Percentiles rank a stretch among this genome's conserved stretches.
Conservation (phyloP, 1,140 invertebrate genomes). For the Ruditapes philippinarum region DNA sequence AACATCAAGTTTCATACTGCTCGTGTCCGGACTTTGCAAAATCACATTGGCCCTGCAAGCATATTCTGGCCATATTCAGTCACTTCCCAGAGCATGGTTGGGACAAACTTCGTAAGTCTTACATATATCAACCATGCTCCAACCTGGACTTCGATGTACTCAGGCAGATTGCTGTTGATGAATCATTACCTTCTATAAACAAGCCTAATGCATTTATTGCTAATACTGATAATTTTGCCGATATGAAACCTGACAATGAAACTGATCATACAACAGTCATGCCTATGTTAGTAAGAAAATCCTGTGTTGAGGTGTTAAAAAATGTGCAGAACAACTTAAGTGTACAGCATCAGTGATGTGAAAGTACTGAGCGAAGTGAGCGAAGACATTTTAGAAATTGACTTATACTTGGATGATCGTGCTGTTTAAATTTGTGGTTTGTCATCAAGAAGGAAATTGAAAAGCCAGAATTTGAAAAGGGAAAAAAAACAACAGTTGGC, state of each 20-base stretch:
- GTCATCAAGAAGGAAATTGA: no score
- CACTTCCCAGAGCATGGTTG: constrained; percentile 14
- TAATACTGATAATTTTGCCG: neutral
- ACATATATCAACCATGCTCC: neutral
- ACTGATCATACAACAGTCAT: neutral
- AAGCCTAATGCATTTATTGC: no score
- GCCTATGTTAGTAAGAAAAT: neutral
- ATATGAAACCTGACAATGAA: neutral
- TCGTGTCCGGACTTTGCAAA: constrained; percentile 1
- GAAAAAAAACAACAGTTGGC: no score
- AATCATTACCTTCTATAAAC: neutral
- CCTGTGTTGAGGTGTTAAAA: neutral
- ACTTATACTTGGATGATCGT: no score
- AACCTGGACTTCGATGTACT: neutral
- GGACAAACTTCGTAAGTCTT: neutral
- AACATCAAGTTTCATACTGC: neutral
- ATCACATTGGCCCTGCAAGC: constrained; percentile 48
- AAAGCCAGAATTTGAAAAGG: no score
- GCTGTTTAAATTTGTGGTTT: no score
- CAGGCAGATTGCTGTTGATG: neutral
- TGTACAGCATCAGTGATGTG: no score
- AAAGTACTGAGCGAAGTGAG: no score
- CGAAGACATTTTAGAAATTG: no score
- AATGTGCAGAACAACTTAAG: neutral
- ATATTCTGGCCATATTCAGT: constrained; percentile 18